Evolutionary conservation across 2,888 invertebrate genomes (phyloP).

Genomic region (Germaria angustata): DNA sequence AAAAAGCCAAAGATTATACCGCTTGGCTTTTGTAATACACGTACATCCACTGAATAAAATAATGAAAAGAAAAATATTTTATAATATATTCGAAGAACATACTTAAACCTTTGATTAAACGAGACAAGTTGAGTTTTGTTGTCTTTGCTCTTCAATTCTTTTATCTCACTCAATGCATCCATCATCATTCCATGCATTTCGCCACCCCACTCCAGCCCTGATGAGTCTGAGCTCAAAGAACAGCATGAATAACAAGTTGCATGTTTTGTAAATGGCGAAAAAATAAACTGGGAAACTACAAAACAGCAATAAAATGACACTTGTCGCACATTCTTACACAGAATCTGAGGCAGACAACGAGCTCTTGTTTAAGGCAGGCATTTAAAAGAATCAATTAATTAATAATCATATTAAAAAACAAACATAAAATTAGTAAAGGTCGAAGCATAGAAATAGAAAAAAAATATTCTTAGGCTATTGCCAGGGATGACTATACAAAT

Average conservation of each 20-base stretch:
- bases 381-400: slow-evolving; percentile 4
- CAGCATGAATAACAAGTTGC: slow-evolving; percentile 22
- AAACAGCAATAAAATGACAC: slow-evolving; percentile 61
- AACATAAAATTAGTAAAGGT: too few relatives aligned
- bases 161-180: slow-evolving; percentile 31
- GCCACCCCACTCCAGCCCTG: not conserved
- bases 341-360: not conserved
- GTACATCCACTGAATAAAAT: not conserved
- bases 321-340: slow-evolving; percentile 48
- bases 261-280: slow-evolving; percentile 21
- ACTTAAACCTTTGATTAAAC: slow-evolving; percentile 61
- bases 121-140: slow-evolving; percentile 63
- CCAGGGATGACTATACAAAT: too few relatives aligned
- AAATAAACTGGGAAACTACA: slow-evolving; percentile 31
- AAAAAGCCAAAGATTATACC: not conserved
- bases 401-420: too few relatives aligned
- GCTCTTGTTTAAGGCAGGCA: not conserved
- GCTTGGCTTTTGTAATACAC: not conserved
- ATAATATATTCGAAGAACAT: slow-evolving; percentile 54
- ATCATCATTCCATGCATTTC: not conserved
- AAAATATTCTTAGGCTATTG: too few relatives aligned
- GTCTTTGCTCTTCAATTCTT: slow-evolving; percentile 62
- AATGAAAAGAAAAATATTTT: not conserved
- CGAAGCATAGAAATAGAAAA: too few relatives aligned
- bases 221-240: not conserved